A percentile compares a stretch with the other conserved stretches of the same genome.
Conservation (phyloP, 1,140 invertebrate species). For the Amyelois transitella region DNA sequence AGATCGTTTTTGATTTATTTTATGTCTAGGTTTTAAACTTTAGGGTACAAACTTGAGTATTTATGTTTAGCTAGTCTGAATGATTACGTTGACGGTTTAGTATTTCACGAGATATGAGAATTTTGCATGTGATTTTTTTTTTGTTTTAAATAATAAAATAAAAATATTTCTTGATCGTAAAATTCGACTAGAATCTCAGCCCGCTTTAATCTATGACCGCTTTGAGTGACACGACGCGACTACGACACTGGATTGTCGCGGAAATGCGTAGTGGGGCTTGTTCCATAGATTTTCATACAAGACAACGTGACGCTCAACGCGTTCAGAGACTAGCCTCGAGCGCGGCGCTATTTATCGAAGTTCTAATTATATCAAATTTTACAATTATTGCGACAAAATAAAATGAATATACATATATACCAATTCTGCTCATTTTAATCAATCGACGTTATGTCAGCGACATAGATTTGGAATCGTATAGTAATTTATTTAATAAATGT, state of each 20-base stretch:
- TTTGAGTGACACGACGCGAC: too few species aligned
- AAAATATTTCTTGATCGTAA: slow-evolving; percentile 2
- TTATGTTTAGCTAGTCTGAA: slow-evolving; percentile 37
- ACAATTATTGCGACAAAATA: slow-evolving; percentile 16
- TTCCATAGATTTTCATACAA: too few species aligned
- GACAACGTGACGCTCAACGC: too few species aligned
- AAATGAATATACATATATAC: slow-evolving; percentile 8
- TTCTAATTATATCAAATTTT: slow-evolving; percentile 12
- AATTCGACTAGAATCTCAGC: slow-evolving; percentile 36
- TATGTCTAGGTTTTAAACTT: slow-evolving; percentile 30
- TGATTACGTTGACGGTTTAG: slow-evolving; percentile 19
- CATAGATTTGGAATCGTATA: slow-evolving; percentile 35
- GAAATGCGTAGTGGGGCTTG: too few species aligned
- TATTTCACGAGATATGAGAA: slow-evolving; percentile 9
- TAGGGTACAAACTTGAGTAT: slow-evolving; percentile 42
- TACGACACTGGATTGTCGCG: too few species aligned
- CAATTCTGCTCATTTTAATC: slow-evolving; percentile 24
- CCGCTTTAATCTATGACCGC: too few species aligned
- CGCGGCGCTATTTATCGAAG: background rate
- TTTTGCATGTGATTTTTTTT: slow-evolving; percentile 8
- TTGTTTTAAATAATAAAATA: slow-evolving; percentile 5
- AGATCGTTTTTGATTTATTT: slow-evolving; percentile 34
- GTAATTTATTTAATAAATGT: slow-evolving; percentile 59
- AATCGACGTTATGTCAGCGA: slow-evolving; percentile 26
- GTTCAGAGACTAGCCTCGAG: too few species aligned